Conservation (phyloP, 2,888 invertebrate species). For the Gortyna flavago region DNA sequence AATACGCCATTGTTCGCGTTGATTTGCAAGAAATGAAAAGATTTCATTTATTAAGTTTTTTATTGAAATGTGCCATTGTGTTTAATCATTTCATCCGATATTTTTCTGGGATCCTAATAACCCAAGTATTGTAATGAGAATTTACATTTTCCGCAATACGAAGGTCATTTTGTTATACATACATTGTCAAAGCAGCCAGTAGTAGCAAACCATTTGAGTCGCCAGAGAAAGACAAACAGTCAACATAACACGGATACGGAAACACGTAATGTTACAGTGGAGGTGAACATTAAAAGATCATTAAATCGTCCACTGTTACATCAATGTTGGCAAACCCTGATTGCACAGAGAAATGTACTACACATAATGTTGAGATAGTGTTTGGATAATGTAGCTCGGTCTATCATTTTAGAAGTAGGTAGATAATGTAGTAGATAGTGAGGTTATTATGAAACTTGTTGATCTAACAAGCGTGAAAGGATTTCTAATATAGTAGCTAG, state of each 20-base stretch:
- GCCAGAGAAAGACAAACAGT: conserved; percentile 2
- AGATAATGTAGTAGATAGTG: neutral
- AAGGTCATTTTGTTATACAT: neutral
- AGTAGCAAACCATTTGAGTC: neutral
- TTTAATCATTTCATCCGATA: neutral
- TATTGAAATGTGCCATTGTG: neutral
- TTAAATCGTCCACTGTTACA: conserved; percentile 47
- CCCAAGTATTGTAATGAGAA: neutral
- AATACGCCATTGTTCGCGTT: neutral
- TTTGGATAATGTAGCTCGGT: conserved; percentile 2
- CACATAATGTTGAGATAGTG: conserved; percentile 30
- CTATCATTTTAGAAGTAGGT: conserved; percentile 24
- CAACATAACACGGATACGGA: conserved; percentile 48
- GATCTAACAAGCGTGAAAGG: conserved; percentile 1
- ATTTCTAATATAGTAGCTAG: neutral
- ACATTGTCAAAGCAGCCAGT: neutral
- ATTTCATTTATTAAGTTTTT: neutral
- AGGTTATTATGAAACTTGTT: conserved; percentile 20
- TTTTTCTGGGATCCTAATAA: neutral
- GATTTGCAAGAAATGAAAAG: neutral
- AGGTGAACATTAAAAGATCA: conserved; percentile 52
- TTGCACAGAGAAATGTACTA: conserved; percentile 32
- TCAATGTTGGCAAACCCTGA: conserved; percentile 40
- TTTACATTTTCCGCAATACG: too few relatives aligned
- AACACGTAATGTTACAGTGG: conserved; percentile 28